Percentiles rank a stretch among this genome's conserved stretches.
Evolutionary conservation across 2,113 vertebrate species (phyloP).

Genomic region (Dinomys branickii): DNA sequence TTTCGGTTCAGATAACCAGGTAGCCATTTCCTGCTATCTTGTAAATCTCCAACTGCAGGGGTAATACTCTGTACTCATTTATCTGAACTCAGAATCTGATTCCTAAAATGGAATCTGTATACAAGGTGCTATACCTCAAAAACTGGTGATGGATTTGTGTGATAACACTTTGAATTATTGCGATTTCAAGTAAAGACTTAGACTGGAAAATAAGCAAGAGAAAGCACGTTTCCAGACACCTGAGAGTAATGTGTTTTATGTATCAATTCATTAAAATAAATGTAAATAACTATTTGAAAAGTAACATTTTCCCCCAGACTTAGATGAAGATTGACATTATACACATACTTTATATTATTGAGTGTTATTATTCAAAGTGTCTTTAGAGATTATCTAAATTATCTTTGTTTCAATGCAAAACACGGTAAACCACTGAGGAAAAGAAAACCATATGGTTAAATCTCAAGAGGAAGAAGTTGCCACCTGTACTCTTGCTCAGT

Average conservation of each 20-base stretch:
- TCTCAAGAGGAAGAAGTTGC: background rate
- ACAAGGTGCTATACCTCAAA: slow-evolving; percentile 8
- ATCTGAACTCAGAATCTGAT: slow-evolving; percentile 35
- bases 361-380: slow-evolving; percentile 25
- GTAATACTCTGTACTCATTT: slow-evolving; percentile 31
- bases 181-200: background rate
- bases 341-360: background rate
- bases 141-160: background rate
- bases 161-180: slow-evolving; percentile 12
- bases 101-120: slow-evolving; percentile 57
- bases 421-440: background rate
- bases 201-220: background rate
- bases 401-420: background rate
- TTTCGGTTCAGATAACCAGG: slow-evolving; percentile 50
- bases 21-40: slow-evolving; percentile 9
- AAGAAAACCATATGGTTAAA: background rate
- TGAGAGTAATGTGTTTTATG: background rate
- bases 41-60: slow-evolving; percentile 35
- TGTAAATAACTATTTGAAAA: background rate
- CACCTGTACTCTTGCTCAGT: background rate
- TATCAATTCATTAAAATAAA: slow-evolving; percentile 48
- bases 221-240: background rate
- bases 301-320: background rate
- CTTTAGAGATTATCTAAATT: background rate
- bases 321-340: background rate